phyloP scores from a whole-genome alignment of 2,797 vertebrate species.

The Borostomias antarcticus region DNA sequence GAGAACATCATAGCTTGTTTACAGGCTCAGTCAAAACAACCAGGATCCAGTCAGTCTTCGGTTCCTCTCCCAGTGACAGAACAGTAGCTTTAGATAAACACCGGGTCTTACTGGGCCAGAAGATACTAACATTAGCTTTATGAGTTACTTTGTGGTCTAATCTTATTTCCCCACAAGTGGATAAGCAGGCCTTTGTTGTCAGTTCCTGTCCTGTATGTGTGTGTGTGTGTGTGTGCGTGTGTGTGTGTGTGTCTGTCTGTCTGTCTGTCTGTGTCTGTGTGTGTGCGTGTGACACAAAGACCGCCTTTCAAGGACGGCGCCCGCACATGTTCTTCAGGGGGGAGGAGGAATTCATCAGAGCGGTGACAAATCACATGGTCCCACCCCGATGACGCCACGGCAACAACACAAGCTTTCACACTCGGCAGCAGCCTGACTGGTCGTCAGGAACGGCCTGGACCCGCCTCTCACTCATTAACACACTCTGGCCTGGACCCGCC shows the following conservation, averaged over 20 bases:
- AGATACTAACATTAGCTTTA: constrained; percentile 75
- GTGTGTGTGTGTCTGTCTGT: constrained; percentile 44
- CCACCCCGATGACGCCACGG: constrained; percentile 70
- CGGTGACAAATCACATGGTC: constrained; percentile 90
- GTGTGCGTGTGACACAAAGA: constrained; percentile 84
- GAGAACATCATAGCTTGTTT: too few species aligned
- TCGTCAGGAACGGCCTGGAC: constrained; percentile 71
- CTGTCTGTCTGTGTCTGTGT: constrained; percentile 35
- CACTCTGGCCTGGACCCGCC: constrained; percentile 69
- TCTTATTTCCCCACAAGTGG: constrained; percentile 75
- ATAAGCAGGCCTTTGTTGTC: constrained; percentile 88
- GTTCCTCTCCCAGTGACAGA: constrained; percentile 42
- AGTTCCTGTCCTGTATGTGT: constrained; percentile 74
- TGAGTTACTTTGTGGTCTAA: constrained; percentile 71
- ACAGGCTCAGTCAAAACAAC: too few species aligned
- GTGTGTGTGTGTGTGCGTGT: constrained; percentile 19
- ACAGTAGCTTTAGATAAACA: constrained; percentile 45
- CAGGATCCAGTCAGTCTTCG: constrained; percentile 45
- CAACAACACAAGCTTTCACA: constrained; percentile 90
- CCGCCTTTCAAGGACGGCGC: constrained; percentile 83
- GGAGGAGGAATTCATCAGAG: constrained; percentile 89
- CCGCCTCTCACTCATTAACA: constrained; percentile 61
- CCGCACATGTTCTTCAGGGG: constrained; percentile 82
- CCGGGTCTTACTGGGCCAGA: constrained; percentile 59
- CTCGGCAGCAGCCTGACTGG: constrained; percentile 79